Percentiles rank a stretch among this genome's conserved stretches.
These are phyloP conservation scores for Leptinotarsa lineolata DNA, from an alignment of 1,140 invertebrate genomes.

Conservation along the genomic window DNA sequence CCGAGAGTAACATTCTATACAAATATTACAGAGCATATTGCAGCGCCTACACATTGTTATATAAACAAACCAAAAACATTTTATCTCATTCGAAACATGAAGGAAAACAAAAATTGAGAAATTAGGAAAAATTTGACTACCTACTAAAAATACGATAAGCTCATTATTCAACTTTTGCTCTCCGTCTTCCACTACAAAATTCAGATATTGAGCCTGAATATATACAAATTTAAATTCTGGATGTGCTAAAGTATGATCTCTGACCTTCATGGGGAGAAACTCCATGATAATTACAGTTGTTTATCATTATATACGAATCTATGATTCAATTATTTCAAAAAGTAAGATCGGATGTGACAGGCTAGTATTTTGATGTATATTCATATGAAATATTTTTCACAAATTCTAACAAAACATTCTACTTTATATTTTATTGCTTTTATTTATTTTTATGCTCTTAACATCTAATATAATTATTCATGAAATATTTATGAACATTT, in stretches of 20 bases:
- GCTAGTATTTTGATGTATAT: too few species aligned
- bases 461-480: background rate
- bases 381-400: too few species aligned
- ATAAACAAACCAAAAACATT: too few species aligned
- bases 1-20: too few species aligned
- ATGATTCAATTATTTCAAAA: background rate
- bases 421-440: slow-evolving; percentile 17
- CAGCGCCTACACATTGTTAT: too few species aligned
- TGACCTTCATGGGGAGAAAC: slow-evolving; percentile 1
- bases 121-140: too few species aligned
- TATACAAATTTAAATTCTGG: slow-evolving; percentile 1
- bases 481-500: background rate
- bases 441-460: background rate
- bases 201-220: background rate
- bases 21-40: too few species aligned
- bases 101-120: too few species aligned
- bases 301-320: background rate
- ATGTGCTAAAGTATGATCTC: slow-evolving; percentile 9
- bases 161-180: too few species aligned
- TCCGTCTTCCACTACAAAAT: background rate
- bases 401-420: background rate
- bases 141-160: too few species aligned
- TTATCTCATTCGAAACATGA: too few species aligned
- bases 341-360: slow-evolving; percentile 1
- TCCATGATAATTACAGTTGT: background rate